Conservation (phyloP, 2,888 invertebrate species). For the Tricholauxania praeusta region DNA sequence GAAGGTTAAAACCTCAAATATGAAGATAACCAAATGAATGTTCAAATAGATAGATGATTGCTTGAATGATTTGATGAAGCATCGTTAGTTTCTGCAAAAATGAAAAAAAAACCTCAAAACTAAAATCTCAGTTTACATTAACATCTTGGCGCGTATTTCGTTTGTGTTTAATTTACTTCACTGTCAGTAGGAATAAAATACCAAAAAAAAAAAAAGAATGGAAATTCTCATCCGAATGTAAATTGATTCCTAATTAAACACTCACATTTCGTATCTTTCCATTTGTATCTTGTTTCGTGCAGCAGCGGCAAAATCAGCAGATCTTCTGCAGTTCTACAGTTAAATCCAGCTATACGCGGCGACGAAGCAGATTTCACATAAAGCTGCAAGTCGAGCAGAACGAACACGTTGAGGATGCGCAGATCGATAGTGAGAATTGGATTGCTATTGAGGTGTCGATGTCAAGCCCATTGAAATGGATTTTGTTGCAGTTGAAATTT, state of each 20-base stretch:
- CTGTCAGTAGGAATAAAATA: neutral
- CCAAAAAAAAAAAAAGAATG: neutral
- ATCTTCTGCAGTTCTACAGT: no score
- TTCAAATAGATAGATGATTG: neutral
- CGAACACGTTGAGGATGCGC: no score
- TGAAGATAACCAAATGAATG: neutral
- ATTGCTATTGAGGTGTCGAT: neutral
- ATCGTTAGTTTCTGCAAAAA: neutral
- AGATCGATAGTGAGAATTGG: neutral
- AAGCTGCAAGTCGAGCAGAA: no score
- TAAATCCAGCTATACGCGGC: no score
- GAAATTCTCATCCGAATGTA: constrained; percentile 21
- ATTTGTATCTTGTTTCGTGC: neutral
- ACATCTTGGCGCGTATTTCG: neutral
- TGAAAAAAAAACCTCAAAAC: neutral
- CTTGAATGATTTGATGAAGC: neutral
- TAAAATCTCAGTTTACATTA: constrained; percentile 23
- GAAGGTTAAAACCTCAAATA: neutral
- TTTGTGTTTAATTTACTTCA: neutral
- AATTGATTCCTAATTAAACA: constrained; percentile 43
- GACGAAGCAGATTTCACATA: no score
- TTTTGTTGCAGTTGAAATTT: neutral
- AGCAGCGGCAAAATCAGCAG: no score
- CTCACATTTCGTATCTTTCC: constrained; percentile 37
- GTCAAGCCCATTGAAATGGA: neutral